Evolutionary conservation across 2,888 invertebrate genomes (phyloP), one percentile per base, ranked within the genome.

Genomic region (Pinctada fucata): DNA sequence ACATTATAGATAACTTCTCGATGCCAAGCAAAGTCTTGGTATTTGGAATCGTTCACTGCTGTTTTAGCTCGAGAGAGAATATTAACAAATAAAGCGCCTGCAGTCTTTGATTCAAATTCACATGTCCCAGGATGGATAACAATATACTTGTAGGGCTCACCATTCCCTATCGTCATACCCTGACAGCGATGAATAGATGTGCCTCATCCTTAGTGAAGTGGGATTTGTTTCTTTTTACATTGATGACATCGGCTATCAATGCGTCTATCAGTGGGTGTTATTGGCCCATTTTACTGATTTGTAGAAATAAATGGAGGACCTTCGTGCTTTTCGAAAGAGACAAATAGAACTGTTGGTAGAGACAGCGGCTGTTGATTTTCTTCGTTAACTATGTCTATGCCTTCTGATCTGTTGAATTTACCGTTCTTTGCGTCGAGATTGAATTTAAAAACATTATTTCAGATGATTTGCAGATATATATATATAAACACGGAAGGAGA

Each of bases 181-280:
- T 31, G 85, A 72, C 86, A 85, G 3, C 71, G 45, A 47, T 86
- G 85, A 10, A 84, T 84, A 13, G 85, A 84, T 5, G 81, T 81
- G n/a, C 78, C 85, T 84, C 84, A 83, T 31, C 4, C 83, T 31
- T 84, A 75, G 5, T 80, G 63, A 4, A 85, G 63, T 4, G 85
- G 85, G 6, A 84, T 72, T 69, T 84, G 84, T 58, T 67, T 76
- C 49, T 81, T 63, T 69, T 74, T 80, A 45, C 84, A 84, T n/a
- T 10, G 10, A 48, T 75, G 49, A 68, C 84, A 84, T 13, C 6
- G 31, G 52, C 84, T 84, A 5, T 85, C 85, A 8, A 84, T n/a
- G 72, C 72, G 72, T 69, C 82, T 75, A 68, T 78, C 76, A 16
- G 82, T 75, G 47, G 47, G 83, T 52, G 82, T 70, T 71, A 85